These are phyloP conservation scores for Alviniconcha strummeri DNA, from an alignment of 2,888 invertebrate species.

Conservation along the genomic window DNA sequence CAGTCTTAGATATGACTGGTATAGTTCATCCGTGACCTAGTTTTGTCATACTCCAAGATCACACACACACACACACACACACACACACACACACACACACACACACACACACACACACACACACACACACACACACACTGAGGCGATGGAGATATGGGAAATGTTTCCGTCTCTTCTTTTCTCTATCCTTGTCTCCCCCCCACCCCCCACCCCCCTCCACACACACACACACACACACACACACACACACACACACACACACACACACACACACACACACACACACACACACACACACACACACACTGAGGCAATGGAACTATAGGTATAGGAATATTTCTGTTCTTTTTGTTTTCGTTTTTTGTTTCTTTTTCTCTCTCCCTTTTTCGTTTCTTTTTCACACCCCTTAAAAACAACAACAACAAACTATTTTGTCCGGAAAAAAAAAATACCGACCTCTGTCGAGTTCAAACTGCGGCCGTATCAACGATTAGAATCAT, in stretches of 20 bases:
- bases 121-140: neutral
- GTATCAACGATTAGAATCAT: no score
- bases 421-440: neutral
- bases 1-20: no score
- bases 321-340: no score
- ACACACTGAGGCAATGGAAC: neutral
- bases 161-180: neutral
- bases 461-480: neutral
- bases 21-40: neutral
- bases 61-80: neutral
- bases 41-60: neutral
- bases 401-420: no score
- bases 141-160: no score
- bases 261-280: neutral
- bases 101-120: slow-evolving; percentile 7
- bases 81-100: neutral
- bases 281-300: neutral
- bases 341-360: no score
- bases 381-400: no score
- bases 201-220: neutral
- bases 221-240: neutral
- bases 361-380: no score
- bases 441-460: neutral
- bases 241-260: neutral
- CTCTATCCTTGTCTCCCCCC: neutral